phyloP scores from a whole-genome alignment of 2,888 invertebrate genomes.

The Lepetodrilus schrolli region DNA sequence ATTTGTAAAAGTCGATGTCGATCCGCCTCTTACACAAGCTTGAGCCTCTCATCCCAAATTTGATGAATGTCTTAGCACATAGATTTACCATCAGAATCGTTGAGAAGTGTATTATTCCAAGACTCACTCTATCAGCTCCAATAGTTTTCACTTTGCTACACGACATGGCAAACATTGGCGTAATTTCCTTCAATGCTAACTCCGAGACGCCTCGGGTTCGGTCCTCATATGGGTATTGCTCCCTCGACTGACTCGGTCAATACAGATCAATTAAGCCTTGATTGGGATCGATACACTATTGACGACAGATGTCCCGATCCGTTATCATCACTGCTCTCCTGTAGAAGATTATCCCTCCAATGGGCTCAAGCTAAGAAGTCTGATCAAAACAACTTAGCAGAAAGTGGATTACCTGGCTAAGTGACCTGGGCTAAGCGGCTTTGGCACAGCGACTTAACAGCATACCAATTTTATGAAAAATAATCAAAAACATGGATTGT shows the following conservation, averaged over 20 bases:
- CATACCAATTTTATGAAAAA: no score
- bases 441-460: no score
- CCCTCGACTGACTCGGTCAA: neutral
- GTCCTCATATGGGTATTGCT: neutral
- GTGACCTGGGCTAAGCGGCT: no score
- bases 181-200: neutral
- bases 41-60: no score
- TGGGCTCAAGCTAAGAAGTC: neutral
- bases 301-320: neutral
- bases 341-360: neutral
- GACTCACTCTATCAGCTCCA: no score
- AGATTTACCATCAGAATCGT: no score
- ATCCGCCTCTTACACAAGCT: no score
- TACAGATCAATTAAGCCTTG: neutral
- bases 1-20: no score
- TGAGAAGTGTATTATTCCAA: no score
- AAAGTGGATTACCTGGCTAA: neutral
- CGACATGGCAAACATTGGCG: neutral
- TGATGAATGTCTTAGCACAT: no score
- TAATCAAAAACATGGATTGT: no score
- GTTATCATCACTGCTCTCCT: neutral
- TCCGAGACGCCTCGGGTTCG: neutral
- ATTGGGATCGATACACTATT: neutral
- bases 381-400: neutral
- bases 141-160: neutral